phyloP scores from a whole-genome alignment of 2,113 vertebrate species.

The Otus sunia region DNA sequence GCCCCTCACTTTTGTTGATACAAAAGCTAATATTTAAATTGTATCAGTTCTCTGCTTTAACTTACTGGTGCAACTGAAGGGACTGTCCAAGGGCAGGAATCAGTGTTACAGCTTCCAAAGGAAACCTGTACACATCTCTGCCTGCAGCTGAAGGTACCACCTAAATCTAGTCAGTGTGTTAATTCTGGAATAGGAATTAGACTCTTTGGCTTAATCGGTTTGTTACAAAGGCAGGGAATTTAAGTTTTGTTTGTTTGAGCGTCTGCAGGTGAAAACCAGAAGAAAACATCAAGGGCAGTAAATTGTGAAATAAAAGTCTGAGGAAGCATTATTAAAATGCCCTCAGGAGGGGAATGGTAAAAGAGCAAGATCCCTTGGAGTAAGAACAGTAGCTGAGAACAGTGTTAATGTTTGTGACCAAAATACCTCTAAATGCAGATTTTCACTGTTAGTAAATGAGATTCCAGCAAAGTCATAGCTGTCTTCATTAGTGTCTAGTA shows the following conservation, averaged over 20 bases:
- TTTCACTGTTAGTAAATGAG: background rate
- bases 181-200: background rate
- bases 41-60: background rate
- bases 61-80: background rate
- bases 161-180: background rate
- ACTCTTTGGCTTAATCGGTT: background rate
- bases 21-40: background rate
- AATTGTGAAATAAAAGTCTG: background rate
- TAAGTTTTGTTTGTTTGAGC: background rate
- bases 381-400: background rate
- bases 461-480: background rate
- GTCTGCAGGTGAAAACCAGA: background rate
- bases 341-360: background rate
- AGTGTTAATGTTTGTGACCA: background rate
- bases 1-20: background rate
- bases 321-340: background rate
- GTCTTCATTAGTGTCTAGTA: background rate
- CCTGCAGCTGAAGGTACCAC: background rate
- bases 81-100: background rate
- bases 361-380: background rate
- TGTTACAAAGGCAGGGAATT: background rate
- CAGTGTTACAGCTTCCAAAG: background rate
- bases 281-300: background rate
- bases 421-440: background rate
- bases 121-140: background rate